phyloP scores from a whole-genome alignment of 1,140 invertebrate species.

The Bathynomus jamesi region DNA sequence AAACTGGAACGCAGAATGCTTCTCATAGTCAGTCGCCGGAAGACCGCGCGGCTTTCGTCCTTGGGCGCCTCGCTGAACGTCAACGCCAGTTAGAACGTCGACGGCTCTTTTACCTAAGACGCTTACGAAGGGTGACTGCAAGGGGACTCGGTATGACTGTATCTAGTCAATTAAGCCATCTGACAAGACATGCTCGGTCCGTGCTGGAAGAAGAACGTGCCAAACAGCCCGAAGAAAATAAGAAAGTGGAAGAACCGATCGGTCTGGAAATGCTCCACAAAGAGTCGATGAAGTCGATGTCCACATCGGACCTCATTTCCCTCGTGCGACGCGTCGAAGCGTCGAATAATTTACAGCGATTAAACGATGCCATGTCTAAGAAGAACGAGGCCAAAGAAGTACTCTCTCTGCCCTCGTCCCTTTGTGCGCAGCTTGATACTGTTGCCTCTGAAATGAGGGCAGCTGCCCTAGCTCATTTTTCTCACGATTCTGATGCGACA shows the following conservation, averaged over 20 bases:
- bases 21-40: neutral
- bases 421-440: constrained; percentile 40
- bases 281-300: constrained; percentile 4
- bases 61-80: neutral
- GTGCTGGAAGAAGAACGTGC: neutral
- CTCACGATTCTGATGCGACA: constrained; percentile 80
- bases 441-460: constrained; percentile 55
- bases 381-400: neutral
- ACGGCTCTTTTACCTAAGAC: neutral
- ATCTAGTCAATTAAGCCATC: neutral
- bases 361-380: neutral
- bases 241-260: neutral
- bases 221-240: neutral
- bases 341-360: neutral
- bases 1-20: neutral
- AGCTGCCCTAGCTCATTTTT: constrained; percentile 61
- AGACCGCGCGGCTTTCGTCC: neutral
- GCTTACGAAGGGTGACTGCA: neutral
- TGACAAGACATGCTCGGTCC: neutral
- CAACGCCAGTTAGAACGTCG: neutral
- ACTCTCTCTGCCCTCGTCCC: neutral
- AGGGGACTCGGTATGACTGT: neutral
- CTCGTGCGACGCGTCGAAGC: constrained; percentile 32
- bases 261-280: neutral
- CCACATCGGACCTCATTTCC: constrained; percentile 19